A percentile compares a stretch with the other conserved stretches of the same genome.
Conservation (phyloP, 2,888 invertebrate genomes). For the Eueremaeus valkanovi region DNA sequence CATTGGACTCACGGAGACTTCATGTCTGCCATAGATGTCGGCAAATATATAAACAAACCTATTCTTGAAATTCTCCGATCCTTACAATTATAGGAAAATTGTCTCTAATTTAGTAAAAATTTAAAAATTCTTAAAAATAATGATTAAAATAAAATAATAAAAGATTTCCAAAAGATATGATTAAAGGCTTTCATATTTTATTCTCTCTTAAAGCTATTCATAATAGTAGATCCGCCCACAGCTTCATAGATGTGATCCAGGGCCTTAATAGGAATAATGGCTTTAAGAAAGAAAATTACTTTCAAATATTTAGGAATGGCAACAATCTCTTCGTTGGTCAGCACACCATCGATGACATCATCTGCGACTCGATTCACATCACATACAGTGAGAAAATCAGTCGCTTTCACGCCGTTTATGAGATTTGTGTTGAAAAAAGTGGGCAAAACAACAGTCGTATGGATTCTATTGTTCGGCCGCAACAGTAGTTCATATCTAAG, state of each 20-base stretch:
- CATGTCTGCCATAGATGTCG: background rate
- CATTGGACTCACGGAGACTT: constrained; percentile 33
- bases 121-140: background rate
- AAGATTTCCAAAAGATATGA: too few relatives aligned
- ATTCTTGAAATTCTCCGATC: background rate
- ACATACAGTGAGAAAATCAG: constrained; percentile 67
- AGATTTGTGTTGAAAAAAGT: constrained; percentile 95
- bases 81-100: background rate
- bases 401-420: constrained; percentile 81
- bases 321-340: constrained; percentile 67
- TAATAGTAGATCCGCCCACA: constrained; percentile 39
- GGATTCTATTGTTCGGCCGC: constrained; percentile 60
- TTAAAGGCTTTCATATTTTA: too few relatives aligned
- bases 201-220: constrained; percentile 40
- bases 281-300: background rate
- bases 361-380: constrained; percentile 81
- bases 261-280: background rate
- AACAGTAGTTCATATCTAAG: constrained; percentile 66
- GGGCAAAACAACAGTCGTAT: constrained; percentile 85
- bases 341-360: constrained; percentile 72
- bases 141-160: too few relatives aligned
- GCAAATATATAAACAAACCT: background rate
- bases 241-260: constrained; percentile 20
- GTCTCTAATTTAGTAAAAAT: background rate
- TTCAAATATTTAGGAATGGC: constrained; percentile 62